These are phyloP conservation scores for Uropsilus gracilis DNA, from an alignment of 2,113 vertebrate genomes.

Conservation along the genomic window DNA sequence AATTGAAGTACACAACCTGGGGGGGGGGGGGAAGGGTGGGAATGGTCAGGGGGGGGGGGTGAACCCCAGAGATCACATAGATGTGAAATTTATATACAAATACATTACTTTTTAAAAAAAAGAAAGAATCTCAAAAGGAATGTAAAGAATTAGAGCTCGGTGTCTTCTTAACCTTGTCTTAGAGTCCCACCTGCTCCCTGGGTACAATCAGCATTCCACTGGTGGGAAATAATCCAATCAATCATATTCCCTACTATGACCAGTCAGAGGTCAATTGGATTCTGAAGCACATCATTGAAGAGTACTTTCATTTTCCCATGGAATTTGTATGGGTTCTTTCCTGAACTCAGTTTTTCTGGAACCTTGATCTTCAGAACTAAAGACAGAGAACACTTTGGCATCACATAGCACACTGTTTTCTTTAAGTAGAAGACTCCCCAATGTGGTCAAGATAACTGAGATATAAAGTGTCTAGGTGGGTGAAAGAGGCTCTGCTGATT, in stretches of 20 bases:
- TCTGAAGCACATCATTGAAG: background rate
- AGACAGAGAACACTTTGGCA: background rate
- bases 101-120: no score
- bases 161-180: background rate
- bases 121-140: background rate
- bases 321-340: background rate
- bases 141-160: background rate
- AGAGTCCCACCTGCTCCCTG: background rate
- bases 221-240: no score
- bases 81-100: no score
- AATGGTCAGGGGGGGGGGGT: no score
- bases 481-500: background rate
- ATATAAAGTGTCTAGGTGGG: background rate
- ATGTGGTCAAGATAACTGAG: background rate
- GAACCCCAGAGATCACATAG: no score
- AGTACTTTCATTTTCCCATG: background rate
- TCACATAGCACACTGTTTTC: background rate
- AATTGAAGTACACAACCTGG: no score
- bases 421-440: background rate
- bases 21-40: no score
- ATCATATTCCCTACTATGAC: background rate
- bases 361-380: background rate
- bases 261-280: background rate
- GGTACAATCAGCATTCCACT: background rate
- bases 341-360: background rate